Conservation (phyloP, 2,113 vertebrate species). For the Otus sunia region DNA sequence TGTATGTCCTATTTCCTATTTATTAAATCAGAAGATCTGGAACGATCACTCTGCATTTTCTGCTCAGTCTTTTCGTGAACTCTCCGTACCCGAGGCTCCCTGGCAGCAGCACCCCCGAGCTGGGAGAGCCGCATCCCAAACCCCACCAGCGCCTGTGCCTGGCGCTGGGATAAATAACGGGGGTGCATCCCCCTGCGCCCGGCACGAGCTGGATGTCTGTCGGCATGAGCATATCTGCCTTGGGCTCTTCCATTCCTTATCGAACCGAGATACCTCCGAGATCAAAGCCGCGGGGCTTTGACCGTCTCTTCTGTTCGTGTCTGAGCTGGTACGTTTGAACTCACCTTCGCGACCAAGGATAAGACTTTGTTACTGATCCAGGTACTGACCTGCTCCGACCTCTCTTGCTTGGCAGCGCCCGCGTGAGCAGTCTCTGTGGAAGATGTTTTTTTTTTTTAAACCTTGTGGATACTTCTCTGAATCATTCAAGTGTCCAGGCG, state of each 20-base stretch:
- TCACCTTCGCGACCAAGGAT: not conserved
- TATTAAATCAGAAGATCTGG: not conserved
- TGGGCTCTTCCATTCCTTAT: not conserved
- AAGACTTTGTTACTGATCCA: not conserved
- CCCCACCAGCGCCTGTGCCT: fast-evolving
- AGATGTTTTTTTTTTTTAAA: not conserved
- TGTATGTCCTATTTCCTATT: not conserved
- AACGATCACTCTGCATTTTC: not conserved
- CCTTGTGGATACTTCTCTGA: not conserved
- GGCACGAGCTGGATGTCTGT: not conserved
- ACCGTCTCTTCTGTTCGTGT: not conserved
- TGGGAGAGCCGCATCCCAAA: not conserved
- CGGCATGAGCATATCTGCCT: not conserved
- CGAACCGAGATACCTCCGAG: not conserved
- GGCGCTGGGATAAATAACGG: not conserved
- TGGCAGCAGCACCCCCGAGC: not conserved
- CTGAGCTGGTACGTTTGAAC: not conserved
- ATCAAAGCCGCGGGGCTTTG: not conserved
- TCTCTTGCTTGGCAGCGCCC: not conserved
- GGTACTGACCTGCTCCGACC: not conserved
- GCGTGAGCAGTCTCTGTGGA: not conserved
- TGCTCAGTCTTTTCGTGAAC: not conserved
- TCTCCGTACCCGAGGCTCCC: not conserved
- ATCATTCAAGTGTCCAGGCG: not conserved
- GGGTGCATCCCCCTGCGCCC: fast-evolving